These are phyloP conservation scores for Trinorchestia longiramus DNA, from an alignment of 1,140 invertebrate genomes.

Conservation along the genomic window DNA sequence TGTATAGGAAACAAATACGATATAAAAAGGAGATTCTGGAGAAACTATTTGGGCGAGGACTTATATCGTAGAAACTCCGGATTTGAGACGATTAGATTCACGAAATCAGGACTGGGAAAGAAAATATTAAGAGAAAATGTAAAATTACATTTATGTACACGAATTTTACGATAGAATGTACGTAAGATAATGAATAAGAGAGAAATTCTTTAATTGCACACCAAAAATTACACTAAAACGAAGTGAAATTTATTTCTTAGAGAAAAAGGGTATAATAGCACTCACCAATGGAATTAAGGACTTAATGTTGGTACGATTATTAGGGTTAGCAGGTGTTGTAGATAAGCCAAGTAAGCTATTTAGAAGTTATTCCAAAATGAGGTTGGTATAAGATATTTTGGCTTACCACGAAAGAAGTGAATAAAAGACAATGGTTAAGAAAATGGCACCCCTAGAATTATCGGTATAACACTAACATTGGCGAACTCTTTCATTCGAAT, in stretches of 20 bases:
- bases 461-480: background rate
- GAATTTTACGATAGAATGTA: background rate
- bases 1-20: background rate
- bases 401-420: background rate
- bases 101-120: background rate
- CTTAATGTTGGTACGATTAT: background rate
- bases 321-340: background rate
- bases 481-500: background rate
- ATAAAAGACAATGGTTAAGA: background rate
- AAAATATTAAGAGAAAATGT: background rate
- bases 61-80: background rate
- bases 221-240: background rate
- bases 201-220: background rate
- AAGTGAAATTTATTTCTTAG: background rate
- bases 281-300: background rate
- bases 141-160: background rate
- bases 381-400: background rate
- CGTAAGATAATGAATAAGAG: background rate
- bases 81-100: background rate
- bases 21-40: background rate
- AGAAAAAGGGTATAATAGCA: background rate
- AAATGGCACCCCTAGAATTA: background rate
- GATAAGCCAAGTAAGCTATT: background rate
- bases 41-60: background rate
- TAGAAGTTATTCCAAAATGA: background rate